phyloP scores from a whole-genome alignment of 2,113 vertebrate genomes.

The Okapia johnstoni region DNA sequence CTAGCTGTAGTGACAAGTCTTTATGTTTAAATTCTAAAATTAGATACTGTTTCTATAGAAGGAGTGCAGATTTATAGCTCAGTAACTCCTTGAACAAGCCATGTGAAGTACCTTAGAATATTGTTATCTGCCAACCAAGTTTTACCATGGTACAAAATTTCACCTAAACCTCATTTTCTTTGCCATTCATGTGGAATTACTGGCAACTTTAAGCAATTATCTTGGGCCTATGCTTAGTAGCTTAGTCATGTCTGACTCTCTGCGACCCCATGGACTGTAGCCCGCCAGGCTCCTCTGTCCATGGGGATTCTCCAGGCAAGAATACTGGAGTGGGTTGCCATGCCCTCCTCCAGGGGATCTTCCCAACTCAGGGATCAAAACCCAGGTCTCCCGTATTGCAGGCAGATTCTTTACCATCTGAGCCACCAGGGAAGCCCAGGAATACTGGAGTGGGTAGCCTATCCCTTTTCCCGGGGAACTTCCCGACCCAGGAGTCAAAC shows the following conservation, averaged over 20 bases:
- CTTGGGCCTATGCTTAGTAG: background rate
- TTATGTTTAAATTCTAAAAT: constrained; percentile 1
- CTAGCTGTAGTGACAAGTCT: background rate
- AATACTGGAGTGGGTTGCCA: background rate
- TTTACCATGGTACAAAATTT: background rate
- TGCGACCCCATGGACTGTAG: background rate
- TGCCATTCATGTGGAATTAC: background rate
- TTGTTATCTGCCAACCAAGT: background rate
- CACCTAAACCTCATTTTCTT: background rate
- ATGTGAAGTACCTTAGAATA: background rate
- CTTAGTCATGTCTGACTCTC: background rate
- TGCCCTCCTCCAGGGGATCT: background rate
- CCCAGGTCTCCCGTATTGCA: background rate
- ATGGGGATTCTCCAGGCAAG: background rate
- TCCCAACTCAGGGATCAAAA: background rate
- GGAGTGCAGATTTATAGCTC: background rate
- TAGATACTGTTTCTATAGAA: background rate
- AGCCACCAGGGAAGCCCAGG: background rate
- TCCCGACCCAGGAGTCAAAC: background rate
- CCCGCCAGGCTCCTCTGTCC: background rate
- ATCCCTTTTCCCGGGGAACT: background rate
- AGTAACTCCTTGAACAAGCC: background rate
- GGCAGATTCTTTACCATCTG: background rate
- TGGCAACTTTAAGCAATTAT: background rate
- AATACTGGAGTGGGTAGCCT: background rate